phyloP scores from a whole-genome alignment of 2,113 vertebrate species.

The Hyperoodon ampullatus region DNA sequence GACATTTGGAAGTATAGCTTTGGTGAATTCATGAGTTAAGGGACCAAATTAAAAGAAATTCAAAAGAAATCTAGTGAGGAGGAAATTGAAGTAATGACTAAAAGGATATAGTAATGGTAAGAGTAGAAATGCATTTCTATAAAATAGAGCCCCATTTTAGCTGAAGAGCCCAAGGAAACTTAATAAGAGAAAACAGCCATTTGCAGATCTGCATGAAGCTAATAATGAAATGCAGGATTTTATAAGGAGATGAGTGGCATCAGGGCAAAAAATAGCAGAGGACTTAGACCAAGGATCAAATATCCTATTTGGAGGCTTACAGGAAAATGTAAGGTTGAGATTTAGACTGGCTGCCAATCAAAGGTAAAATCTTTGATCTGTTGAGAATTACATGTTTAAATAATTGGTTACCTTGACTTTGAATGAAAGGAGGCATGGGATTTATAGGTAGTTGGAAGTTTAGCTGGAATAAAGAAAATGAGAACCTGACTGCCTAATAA shows the following conservation, averaged over 20 bases:
- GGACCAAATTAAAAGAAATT: constrained; percentile 62
- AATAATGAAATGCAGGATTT: constrained; percentile 67
- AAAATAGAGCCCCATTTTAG: constrained; percentile 31
- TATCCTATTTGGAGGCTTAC: constrained; percentile 62
- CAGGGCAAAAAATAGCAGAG: constrained; percentile 51
- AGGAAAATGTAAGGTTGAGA: constrained; percentile 55
- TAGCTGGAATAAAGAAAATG: constrained; percentile 52
- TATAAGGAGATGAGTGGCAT: constrained; percentile 52
- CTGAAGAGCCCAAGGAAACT: constrained; percentile 27
- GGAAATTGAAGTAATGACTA: constrained; percentile 53
- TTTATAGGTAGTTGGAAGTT: constrained; percentile 56
- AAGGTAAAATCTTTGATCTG: constrained; percentile 65
- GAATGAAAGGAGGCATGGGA: constrained; percentile 53
- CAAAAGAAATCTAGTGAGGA: constrained; percentile 44
- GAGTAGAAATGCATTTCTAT: constrained; percentile 20
- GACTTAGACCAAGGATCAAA: constrained; percentile 69
- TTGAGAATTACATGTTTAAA: constrained; percentile 73
- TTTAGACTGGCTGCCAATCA: constrained; percentile 62
- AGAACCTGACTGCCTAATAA: constrained; percentile 50
- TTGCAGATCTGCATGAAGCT: constrained; percentile 27
- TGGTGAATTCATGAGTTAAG: constrained; percentile 53
- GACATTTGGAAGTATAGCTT: constrained; percentile 30
- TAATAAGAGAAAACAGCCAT: constrained; percentile 64
- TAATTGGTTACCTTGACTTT: constrained; percentile 64
- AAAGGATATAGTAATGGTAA: neutral